These are phyloP conservation scores for Rhizoglyphus robini DNA, from an alignment of 1,140 invertebrate species.

Conservation along the genomic window DNA sequence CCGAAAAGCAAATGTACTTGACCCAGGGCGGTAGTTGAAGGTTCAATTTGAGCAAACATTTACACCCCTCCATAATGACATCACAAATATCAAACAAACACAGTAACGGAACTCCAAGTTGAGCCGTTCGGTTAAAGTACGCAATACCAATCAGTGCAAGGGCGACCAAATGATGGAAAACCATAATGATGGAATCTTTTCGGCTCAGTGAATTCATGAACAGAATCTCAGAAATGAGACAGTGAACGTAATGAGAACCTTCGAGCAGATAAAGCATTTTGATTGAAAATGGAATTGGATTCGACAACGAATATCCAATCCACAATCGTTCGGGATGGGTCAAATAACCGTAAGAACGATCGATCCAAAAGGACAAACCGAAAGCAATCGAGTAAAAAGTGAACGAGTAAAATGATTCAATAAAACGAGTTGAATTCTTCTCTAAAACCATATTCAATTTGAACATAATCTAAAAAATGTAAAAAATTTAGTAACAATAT, in stretches of 20 bases:
- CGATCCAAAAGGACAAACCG: neutral
- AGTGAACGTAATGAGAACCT: conserved; percentile 36
- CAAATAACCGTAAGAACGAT: neutral
- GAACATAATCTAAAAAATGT: neutral
- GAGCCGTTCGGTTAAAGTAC: conserved; percentile 9
- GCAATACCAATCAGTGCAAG: conserved; percentile 33
- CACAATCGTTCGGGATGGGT: neutral
- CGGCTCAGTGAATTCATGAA: conserved; percentile 35
- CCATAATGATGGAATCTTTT: conserved; percentile 34
- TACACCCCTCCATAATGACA: conserved; percentile 35
- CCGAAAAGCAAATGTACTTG: no score
- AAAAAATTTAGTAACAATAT: no score
- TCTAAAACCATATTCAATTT: neutral
- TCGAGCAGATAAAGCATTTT: conserved; percentile 33
- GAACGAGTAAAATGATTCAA: neutral
- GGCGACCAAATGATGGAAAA: conserved; percentile 37
- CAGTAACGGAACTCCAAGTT: conserved; percentile 32
- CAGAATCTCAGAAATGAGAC: conserved; percentile 35
- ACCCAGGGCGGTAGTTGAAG: conserved; percentile 29
- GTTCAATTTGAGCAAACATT: conserved; percentile 35
- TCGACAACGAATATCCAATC: neutral
- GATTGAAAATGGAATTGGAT: conserved; percentile 30
- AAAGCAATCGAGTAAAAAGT: neutral
- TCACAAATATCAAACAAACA: conserved; percentile 36
- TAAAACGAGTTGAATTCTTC: neutral